Evolutionary conservation across 2,888 invertebrate species (phyloP).

Genomic region (Caenorhabditis sp.): DNA sequence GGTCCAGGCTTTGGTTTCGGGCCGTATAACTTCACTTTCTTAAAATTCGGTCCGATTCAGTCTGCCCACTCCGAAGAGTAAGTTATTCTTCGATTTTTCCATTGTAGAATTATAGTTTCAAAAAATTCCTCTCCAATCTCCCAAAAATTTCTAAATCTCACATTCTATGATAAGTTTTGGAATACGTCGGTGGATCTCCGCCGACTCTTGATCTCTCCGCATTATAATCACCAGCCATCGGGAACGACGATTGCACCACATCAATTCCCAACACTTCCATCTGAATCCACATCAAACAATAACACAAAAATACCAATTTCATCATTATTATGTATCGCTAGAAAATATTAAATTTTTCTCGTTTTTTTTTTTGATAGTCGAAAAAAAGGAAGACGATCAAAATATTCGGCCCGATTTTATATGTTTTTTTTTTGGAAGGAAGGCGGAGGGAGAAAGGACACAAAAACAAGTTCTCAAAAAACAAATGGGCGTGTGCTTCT

Average conservation of each 20-base stretch:
- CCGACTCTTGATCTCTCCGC: slow-evolving; percentile 12
- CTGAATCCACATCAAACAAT: neutral
- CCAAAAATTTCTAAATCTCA: slow-evolving; percentile 6
- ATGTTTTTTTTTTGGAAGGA: too few relatives aligned
- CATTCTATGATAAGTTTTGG: slow-evolving; percentile 29
- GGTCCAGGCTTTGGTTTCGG: too few relatives aligned
- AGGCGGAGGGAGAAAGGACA: neutral
- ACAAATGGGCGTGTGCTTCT: neutral
- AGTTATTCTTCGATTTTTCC: too few relatives aligned
- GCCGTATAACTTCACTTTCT: too few relatives aligned
- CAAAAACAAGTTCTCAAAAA: neutral
- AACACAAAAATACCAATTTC: neutral
- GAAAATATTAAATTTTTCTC: neutral
- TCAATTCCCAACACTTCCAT: slow-evolving; percentile 5
- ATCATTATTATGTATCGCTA: neutral
- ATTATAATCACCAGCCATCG: slow-evolving; percentile 18
- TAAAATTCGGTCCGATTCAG: too few relatives aligned
- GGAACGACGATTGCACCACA: slow-evolving; percentile 21
- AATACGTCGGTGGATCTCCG: slow-evolving; percentile 27
- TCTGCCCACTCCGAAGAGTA: too few relatives aligned
- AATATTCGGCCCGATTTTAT: neutral
- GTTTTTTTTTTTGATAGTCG: neutral
- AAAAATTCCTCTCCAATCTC: too few relatives aligned
- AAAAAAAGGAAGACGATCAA: neutral
- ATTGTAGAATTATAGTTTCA: too few relatives aligned